Percentiles rank a stretch among this genome's conserved stretches.
These are phyloP conservation scores for Daubentonia madagascariensis DNA, from an alignment of 2,113 vertebrate genomes.

Conservation along the genomic window DNA sequence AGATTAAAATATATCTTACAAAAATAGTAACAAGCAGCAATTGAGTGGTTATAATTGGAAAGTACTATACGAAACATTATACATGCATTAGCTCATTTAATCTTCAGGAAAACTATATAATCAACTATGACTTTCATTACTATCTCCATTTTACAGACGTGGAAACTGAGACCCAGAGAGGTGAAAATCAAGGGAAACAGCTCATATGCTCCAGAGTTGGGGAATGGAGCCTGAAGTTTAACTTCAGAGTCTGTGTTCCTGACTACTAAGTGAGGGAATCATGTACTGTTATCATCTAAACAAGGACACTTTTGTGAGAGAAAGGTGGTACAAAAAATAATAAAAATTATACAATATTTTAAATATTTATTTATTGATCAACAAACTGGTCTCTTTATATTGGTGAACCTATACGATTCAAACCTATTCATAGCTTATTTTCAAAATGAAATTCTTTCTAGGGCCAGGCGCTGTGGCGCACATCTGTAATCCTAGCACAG, in stretches of 20 bases:
- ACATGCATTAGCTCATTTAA: neutral
- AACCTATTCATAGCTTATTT: neutral
- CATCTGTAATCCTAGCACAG: no score
- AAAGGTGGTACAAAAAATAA: neutral
- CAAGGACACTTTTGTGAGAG: neutral
- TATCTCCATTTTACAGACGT: neutral
- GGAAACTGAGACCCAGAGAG: neutral
- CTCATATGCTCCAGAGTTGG: neutral
- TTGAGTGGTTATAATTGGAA: neutral
- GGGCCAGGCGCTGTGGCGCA: no score
- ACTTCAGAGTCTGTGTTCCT: neutral
- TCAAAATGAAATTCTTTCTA: neutral
- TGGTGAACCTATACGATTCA: neutral
- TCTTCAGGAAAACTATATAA: neutral
- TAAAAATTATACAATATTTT: neutral
- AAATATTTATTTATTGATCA: neutral
- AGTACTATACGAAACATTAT: neutral
- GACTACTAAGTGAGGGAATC: neutral
- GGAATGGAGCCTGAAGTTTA: neutral
- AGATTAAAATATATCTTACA: neutral
- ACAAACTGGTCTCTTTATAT: neutral
- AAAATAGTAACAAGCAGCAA: neutral
- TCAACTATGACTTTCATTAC: neutral
- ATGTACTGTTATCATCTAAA: neutral
- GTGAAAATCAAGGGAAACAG: neutral